Percentiles rank a stretch among this genome's conserved stretches.
phyloP scores from a whole-genome alignment of 2,797 vertebrate genomes.

The Odontamblyopus rebecca region DNA sequence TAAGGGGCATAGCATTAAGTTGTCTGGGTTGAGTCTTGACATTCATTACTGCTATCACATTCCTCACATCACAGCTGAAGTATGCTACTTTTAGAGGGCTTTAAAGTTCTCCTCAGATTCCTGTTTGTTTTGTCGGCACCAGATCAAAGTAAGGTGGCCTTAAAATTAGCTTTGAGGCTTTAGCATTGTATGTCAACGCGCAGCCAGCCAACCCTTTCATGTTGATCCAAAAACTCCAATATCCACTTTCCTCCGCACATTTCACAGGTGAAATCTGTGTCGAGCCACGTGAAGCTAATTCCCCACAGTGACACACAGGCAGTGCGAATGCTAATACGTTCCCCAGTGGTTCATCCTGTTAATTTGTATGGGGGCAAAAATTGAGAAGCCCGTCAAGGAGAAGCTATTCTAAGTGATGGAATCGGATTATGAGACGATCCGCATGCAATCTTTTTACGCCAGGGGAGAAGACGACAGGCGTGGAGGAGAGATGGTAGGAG shows the following conservation, averaged over 20 bases:
- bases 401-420: slow-evolving; percentile 60
- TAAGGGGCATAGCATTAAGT: neutral
- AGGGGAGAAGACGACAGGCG: slow-evolving; percentile 60
- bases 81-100: slow-evolving; percentile 27
- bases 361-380: slow-evolving; percentile 41
- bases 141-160: slow-evolving; percentile 66
- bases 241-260: slow-evolving; percentile 48
- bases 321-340: slow-evolving; percentile 34
- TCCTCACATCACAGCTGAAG: slow-evolving; percentile 24
- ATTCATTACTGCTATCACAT: slow-evolving; percentile 33
- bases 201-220: slow-evolving; percentile 57
- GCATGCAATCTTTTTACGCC: slow-evolving; percentile 59
- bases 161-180: slow-evolving; percentile 49
- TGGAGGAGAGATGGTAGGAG: slow-evolving; percentile 47
- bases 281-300: slow-evolving; percentile 52
- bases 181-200: slow-evolving; percentile 49
- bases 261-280: slow-evolving; percentile 59
- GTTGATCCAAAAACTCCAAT: slow-evolving; percentile 57
- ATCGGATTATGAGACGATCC: slow-evolving; percentile 68
- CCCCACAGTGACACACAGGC: slow-evolving; percentile 33
- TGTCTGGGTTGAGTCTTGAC: neutral
- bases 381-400: slow-evolving; percentile 29
- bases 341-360: slow-evolving; percentile 32
- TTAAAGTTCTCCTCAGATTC: slow-evolving; percentile 51
- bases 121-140: slow-evolving; percentile 60